Evolutionary conservation across 2,113 vertebrate genomes (phyloP), one percentile per base, ranked within the genome.

Genomic region (Baryphthengus martii): DNA sequence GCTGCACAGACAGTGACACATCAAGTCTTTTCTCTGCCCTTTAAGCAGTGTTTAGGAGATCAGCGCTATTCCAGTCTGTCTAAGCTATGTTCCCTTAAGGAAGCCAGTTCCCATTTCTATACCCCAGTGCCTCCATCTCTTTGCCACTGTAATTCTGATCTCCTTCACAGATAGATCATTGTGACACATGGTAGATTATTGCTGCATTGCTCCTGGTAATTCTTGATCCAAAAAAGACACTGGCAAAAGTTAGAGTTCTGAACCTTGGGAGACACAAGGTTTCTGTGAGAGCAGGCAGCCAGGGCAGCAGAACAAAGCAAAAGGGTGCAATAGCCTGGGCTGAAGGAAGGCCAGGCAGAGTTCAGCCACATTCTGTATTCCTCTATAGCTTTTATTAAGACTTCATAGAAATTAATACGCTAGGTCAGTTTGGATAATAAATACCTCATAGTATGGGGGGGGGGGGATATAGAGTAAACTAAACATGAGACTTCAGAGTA

Each of bases 371-470:
- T 25, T n/a, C 81, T 42, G 6, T 55, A 65, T 90, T 75, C 3
- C 42, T 39, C 33, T 26, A 9, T 5, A 58, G 53, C 49, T 78
- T 82, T 78, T 37, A n/a, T 85, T 62, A 66, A 66, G 45, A 40
- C 7, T 73, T 82, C 26, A 56, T 16, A 59, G 59, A 58, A 73
- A 75, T 62, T 5, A 47, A 53, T 63, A 62, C 47, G 11, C 25
- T 52, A n/a, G 12, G 29, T 49, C 45, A 74, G 39, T 28, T 87
- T 40, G 72, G 37, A 37, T 40, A 40, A 70, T 25, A 88, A 94
- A 56, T 72, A 52, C n/a, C 25, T 75, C 24, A 14, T 16, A 59
- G 13, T 3, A 5, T 8, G 2, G 1, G 35, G 15, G 2, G 1
- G 35, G 15, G 25, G 63, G 8, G 82, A 49, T 5, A 68, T 39